Evolutionary conservation across 2,113 vertebrate genomes (phyloP).

Genomic region (Etheostoma spectabile): DNA sequence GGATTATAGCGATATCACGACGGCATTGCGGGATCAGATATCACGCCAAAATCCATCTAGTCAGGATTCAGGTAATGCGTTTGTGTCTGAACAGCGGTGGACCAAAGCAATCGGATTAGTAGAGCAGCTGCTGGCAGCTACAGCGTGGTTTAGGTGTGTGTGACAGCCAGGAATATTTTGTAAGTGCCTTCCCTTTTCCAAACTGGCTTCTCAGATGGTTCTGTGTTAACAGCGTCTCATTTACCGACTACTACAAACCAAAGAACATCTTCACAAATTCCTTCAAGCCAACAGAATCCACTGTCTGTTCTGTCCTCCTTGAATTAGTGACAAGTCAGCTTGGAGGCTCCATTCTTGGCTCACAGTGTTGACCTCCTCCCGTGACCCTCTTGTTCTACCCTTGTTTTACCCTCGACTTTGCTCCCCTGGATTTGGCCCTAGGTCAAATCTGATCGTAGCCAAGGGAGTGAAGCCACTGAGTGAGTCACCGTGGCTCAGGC

Average conservation of each 20-base stretch:
- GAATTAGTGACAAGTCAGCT: slow-evolving; percentile 9
- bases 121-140: too few relatives aligned
- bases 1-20: too few relatives aligned
- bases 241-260: neutral
- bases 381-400: neutral
- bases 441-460: neutral
- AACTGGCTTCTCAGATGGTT: too few relatives aligned
- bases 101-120: too few relatives aligned
- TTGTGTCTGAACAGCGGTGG: too few relatives aligned
- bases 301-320: neutral
- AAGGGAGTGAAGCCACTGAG: neutral
- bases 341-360: slow-evolving; percentile 10
- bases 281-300: neutral
- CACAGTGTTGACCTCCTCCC: neutral
- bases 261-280: neutral
- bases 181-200: too few relatives aligned
- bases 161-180: too few relatives aligned
- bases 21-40: too few relatives aligned
- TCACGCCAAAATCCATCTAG: too few relatives aligned
- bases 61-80: too few relatives aligned
- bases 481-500: neutral
- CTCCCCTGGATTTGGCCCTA: neutral
- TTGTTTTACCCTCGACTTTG: neutral
- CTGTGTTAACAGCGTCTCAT: neutral
- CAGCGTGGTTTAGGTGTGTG: too few relatives aligned